Evolutionary conservation across 2,797 vertebrate species (phyloP), one percentile per base, ranked within the genome.

Genomic region (Parambassis ranga): DNA sequence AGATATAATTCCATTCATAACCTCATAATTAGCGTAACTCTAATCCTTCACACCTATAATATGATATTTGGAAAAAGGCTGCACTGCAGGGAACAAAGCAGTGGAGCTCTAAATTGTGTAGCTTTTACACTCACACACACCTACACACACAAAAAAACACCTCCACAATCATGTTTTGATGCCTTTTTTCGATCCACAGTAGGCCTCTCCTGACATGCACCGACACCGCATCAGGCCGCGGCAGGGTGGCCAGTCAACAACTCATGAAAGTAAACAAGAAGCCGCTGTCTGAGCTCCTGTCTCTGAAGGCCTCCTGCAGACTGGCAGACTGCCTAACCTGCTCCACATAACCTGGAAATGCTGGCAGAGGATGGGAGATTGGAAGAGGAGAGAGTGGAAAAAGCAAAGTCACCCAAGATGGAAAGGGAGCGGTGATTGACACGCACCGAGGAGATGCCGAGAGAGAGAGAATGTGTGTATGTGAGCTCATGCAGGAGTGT

Each of bases 41-140:
- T 82, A 66, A 81, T 79, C 77, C 69, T 75, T 72, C 66, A 86
- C 65, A 87, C 68, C 55, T 65, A 58, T 61, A 66, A 83, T 55
- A 22, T 4, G 2, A 66, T 66, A 65, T 77, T 80, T 58, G 43
- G 43, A 31, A 31, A 53, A 65, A 57, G 38, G 27, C 20, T 43
- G 26, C 26, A 55, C 27, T 18, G 22, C 6, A n/a, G 18, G 58
- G 59, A 67, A 75, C 20, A 30, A 50, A 63, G 55, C 52, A 31
- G 39, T 33, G 8, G 23, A 57, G 48, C 49, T 57, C 16, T 41
- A 23, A 62, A 33, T 10, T 6, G 10, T 59, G 15, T 38, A 6
- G 38, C 23, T 41, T 59, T 51, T 15, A 37, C 41, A 32, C 5
- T 42, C 49, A 38, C 36, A 10, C 8, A n/a, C n/a, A 31, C 16